Base-by-base conservation (phyloP, 2,888 invertebrate species). In the Drosophila kanekoi region DNA sequence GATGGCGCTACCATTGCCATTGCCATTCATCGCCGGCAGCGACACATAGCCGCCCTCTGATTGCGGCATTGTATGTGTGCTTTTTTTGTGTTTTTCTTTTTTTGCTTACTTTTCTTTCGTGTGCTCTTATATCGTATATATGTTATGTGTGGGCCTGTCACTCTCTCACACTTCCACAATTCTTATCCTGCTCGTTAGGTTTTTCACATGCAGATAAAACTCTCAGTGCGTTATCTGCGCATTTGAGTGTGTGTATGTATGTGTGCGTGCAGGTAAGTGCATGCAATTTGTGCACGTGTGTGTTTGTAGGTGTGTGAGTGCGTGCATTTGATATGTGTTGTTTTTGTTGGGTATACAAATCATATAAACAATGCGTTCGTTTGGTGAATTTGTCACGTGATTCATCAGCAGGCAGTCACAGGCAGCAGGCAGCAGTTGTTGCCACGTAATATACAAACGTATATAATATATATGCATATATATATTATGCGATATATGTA, bases 11-110 rank as follows among this genome's bases (percentile, higher is more conserved):
- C 88, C 89, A 83, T 90, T 89, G 56, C 90, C 90, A 72, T 89
- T 89, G 56, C 90, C 90, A 72, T 89, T 90, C 87, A 73, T 89
- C 74, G 80, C 90, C 80, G 91, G 92, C 81, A 93, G 82, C 65
- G 92, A 92, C 48, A 92, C 87, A 84, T 92, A 92, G 64, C 92
- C 92, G 87, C 92, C 92, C 82, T 92, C 92, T 59, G 91, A 82
- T 75, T 92, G 92, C 77, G 92, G 93, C 93, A 73, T 73, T 76
- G 49, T 59, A 51, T 49, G 48, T 32, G 44, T 38, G 14, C 1
- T 3, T 18, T 60, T 68, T 56, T 33, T 23, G 51, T 20, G 59
- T 8, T 43, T 41, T 18, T 18, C 41, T 14, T 23, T 35, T 16
- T 58, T 45, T 54, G 44, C 59, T 72, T 57, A 59, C 49, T 72